Base-by-base conservation (phyloP, 2,888 invertebrate species). In the Caradrina clavipalpis region DNA sequence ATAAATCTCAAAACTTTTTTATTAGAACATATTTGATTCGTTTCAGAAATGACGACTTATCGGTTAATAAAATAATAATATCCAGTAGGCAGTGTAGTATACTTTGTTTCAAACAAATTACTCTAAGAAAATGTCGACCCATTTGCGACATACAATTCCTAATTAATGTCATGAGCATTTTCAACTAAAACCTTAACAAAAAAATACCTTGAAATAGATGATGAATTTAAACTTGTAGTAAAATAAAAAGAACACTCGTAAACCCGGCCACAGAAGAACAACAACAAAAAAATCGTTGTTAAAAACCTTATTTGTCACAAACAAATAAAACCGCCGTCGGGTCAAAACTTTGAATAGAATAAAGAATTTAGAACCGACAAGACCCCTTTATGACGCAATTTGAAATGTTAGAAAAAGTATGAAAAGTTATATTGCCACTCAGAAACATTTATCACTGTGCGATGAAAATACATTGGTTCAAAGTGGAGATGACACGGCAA, bases 401-500 rank as follows among this genome's bases (percentile, higher is more conserved):
- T 69, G 21, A 63, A 73, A 70, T 73, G 80, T 72, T 73, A 67
- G 55, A 74, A 86, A 82, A 86, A 84, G 76, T 82, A 83, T 81
- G 72, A 76, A 78, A 89, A 88, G 85, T 87, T 87, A 83, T 83
- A 90, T 87, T 86, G 82, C 45, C 17, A 1, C 45, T 45, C 45
- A 45, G 17, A 17, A 45, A 17, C 45, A 45, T 45, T 17, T 45
- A 45, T 45, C 17, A 13, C 11, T 2, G 13, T 39, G 39, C 2
- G 39, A 15, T 84, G 82, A 86, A 89, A 90, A 88, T 88, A 85
- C 81, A 83, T 80, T 75, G 85, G 87, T 86, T 78, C 74, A 73
- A 77, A 84, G 76, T 78, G 80, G 80, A 83, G 86, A 86, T 85
- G 84, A 85, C 85, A 88, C 87, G 88, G 88, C 89, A 90, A 90